A percentile compares a stretch with the other conserved stretches of the same genome.
Conservation (phyloP, 2,888 invertebrate genomes). For the Lithosia quadra region DNA sequence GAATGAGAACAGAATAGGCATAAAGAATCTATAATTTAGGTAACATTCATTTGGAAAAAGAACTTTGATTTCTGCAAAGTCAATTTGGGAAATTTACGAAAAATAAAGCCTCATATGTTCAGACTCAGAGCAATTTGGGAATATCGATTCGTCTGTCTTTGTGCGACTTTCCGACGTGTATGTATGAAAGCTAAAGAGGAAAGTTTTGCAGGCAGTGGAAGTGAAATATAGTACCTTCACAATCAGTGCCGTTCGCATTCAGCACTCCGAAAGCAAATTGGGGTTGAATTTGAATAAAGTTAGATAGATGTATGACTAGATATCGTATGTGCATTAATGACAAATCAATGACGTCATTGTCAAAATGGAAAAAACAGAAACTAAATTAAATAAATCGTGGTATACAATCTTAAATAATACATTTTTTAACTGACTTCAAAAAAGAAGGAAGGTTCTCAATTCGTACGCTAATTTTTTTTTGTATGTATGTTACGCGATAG, state of each 20-base stretch:
- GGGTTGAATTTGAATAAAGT: background rate
- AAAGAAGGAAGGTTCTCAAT: no score
- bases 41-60: conserved; percentile 11
- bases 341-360: no score
- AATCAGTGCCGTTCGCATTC: background rate
- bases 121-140: conserved; percentile 11
- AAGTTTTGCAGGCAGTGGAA: conserved; percentile 9
- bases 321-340: background rate
- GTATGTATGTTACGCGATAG: no score
- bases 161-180: background rate
- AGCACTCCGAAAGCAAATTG: background rate
- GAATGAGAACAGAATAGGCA: no score
- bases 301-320: background rate
- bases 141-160: conserved; percentile 20
- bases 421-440: no score
- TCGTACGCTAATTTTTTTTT: no score
- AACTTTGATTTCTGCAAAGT: conserved; percentile 7
- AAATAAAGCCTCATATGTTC: conserved; percentile 18
- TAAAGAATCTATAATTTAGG: background rate
- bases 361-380: no score
- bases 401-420: no score
- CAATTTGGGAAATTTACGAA: conserved; percentile 12
- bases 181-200: background rate
- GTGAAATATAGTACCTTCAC: background rate
- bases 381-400: no score